phyloP scores from a whole-genome alignment of 2,113 vertebrate genomes.

The Herpailurus yagouaroundi region DNA sequence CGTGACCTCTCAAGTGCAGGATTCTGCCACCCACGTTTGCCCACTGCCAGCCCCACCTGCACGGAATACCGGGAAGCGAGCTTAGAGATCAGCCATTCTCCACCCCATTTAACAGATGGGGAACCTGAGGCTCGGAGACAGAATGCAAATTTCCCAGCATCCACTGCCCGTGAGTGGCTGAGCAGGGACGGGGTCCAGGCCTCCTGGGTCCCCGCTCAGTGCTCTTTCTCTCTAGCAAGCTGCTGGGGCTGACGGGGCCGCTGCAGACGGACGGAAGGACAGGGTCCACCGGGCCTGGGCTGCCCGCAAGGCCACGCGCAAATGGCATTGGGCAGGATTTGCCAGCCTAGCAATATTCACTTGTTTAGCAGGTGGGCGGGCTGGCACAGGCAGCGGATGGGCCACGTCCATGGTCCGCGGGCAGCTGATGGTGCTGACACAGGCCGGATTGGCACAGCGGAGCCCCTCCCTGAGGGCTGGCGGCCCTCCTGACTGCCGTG shows the following conservation, averaged over 20 bases:
- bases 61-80: rapidly evolving
- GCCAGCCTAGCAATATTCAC: background rate
- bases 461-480: background rate
- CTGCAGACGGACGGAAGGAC: conserved; percentile 25
- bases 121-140: background rate
- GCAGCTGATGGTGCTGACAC: background rate
- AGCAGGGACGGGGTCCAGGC: background rate
- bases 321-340: background rate
- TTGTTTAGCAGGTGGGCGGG: conserved; percentile 21
- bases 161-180: background rate
- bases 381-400: background rate
- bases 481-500: background rate
- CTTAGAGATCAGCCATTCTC: background rate
- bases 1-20: rapidly evolving
- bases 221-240: background rate
- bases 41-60: background rate
- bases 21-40: background rate
- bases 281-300: background rate
- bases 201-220: background rate
- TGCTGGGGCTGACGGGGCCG: background rate
- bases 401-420: rapidly evolving
- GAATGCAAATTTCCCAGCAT: background rate
- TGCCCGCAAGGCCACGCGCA: background rate
- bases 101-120: background rate
- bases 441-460: background rate